These are phyloP conservation scores for Clanis bilineata DNA, from an alignment of 2,888 invertebrate species.

Conservation along the genomic window DNA sequence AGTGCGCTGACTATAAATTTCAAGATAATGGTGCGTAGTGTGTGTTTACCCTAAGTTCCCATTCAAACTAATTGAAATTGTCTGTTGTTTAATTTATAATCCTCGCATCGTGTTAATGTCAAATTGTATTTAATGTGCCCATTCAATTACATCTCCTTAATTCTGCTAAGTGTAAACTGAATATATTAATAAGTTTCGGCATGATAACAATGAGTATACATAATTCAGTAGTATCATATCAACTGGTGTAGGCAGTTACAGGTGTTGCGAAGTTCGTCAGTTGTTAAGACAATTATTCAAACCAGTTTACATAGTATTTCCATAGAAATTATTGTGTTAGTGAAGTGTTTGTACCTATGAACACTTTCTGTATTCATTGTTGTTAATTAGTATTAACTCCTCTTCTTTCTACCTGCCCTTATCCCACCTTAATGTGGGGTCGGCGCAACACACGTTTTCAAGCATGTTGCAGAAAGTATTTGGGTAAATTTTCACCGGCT, in stretches of 20 bases:
- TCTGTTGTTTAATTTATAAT: conserved; percentile 42
- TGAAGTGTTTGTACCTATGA: not conserved
- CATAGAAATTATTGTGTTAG: not conserved
- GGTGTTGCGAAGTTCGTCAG: not conserved
- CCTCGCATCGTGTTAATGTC: conserved; percentile 39
- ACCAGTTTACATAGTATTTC: not conserved
- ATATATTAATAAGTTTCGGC: conserved; percentile 26
- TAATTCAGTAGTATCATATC: conserved; percentile 6
- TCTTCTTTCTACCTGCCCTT: too few relatives aligned
- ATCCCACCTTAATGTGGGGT: too few relatives aligned
- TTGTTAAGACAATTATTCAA: not conserved
- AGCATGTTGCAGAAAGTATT: too few relatives aligned
- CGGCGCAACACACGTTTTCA: too few relatives aligned
- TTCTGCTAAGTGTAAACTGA: conserved; percentile 37
- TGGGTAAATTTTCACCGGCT: too few relatives aligned
- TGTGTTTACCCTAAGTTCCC: conserved; percentile 25
- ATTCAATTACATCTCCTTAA: conserved; percentile 27
- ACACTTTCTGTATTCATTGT: too few relatives aligned
- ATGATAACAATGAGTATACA: conserved; percentile 10
- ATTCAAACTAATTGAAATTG: conserved; percentile 42
- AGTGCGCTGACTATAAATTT: not conserved
- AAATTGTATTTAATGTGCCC: conserved; percentile 29
- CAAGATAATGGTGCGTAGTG: not conserved
- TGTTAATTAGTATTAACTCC: too few relatives aligned
- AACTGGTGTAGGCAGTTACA: not conserved